These are phyloP conservation scores for Frieseomelitta varia DNA, from an alignment of 1,140 invertebrate genomes.

Conservation along the genomic window DNA sequence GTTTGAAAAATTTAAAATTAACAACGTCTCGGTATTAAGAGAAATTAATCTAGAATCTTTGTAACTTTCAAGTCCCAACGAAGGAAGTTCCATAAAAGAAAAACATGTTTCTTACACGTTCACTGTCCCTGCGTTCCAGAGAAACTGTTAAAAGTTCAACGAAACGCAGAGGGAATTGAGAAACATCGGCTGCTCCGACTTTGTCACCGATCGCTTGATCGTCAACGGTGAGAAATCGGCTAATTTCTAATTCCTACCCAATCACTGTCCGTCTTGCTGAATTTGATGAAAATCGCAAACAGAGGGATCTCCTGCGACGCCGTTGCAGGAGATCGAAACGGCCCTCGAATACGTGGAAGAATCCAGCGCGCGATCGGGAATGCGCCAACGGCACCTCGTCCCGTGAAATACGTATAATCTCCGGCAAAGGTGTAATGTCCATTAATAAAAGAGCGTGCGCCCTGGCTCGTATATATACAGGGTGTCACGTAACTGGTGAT, in stretches of 20 bases:
- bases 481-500: too few relatives aligned
- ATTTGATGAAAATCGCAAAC: not conserved
- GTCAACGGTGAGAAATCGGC: slow-evolving; percentile 34
- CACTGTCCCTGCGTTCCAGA: not conserved
- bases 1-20: not conserved
- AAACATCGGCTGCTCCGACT: not conserved
- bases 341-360: not conserved
- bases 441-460: slow-evolving; percentile 47
- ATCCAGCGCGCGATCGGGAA: not conserved
- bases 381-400: not conserved
- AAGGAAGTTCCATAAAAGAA: too few relatives aligned
- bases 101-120: too few relatives aligned
- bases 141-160: not conserved
- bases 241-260: not conserved
- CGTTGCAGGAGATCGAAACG: too few relatives aligned
- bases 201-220: slow-evolving; percentile 34
- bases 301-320: not conserved
- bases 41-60: too few relatives aligned
- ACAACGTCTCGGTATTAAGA: not conserved
- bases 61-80: too few relatives aligned
- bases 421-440: slow-evolving; percentile 25
- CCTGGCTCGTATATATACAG: not conserved
- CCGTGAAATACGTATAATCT: slow-evolving; percentile 32
- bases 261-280: not conserved
- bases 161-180: not conserved